Evolutionary conservation across 2,797 vertebrate species (phyloP), one percentile per base, ranked within the genome.

Genomic region (Eleutherodactylus coqui): DNA sequence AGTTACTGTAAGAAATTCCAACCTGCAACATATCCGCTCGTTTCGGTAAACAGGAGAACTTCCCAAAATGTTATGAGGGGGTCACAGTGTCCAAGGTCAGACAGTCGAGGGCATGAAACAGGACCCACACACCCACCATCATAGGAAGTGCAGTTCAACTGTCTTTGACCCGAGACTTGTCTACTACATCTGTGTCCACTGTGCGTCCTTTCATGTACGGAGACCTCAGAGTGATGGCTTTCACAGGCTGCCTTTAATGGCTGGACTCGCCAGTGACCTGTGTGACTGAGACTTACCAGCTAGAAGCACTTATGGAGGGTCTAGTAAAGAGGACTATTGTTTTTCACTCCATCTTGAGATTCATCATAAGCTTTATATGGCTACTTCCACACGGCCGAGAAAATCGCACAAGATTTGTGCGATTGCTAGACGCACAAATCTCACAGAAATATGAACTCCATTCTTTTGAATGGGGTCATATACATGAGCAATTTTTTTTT

Each of bases 21-120:
- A 73, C 69, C 51, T 14, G 41, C 41, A n/a, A 24, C 75, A 83
- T 17, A 38, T 60, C 62, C 75, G 41, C 36, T 47, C 16, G 9
- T 83, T 86, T 62, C 34, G 32, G 86, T 87, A 83, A 87, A 87
- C 81, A 83, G n/a, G 69, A 5, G 53, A 83, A 79, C 27, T 79
- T 84, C 86, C 81, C 62, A 24, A 69, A 72, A 84, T 75, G 43
- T 87, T 60, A 79, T 16, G 19, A 84, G 76, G 60, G 75, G 76
- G 81, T 87, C 85, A 87, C 32, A 43, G 62, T n/a, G 32, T 60
- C 9, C 34, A 16, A 51, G 85, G 78, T 69, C 85, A 87, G 85
- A 78, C 80, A 60, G 79, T 32, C 13, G 69, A 69, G 62, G 79
- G 64, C 85, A 86, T 75, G 85, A 34, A 77, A 79, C 75, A 21